Percentiles rank a stretch among this genome's conserved stretches.
These are phyloP conservation scores for Drosophila lacteicornis DNA, from an alignment of 1,140 invertebrate species.

Conservation along the genomic window DNA sequence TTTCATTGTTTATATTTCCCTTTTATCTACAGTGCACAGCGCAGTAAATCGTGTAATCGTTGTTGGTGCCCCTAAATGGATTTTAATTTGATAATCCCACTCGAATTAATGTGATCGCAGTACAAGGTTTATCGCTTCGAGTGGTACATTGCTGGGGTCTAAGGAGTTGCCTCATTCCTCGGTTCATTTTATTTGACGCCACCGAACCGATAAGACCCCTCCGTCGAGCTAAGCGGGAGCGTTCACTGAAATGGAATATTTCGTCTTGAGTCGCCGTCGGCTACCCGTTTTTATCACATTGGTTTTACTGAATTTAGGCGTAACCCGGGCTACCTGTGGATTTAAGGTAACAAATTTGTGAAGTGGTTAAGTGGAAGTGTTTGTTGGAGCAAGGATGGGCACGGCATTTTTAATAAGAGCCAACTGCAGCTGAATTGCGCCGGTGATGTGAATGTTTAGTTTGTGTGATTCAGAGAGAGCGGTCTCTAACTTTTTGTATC, in stretches of 20 bases:
- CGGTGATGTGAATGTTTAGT: neutral
- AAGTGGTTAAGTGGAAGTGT: neutral
- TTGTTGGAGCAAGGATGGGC: neutral
- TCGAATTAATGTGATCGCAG: slow-evolving; percentile 25
- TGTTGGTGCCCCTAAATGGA: slow-evolving; percentile 38
- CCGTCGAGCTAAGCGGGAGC: neutral
- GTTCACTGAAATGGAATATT: slow-evolving; percentile 40
- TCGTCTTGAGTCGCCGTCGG: neutral
- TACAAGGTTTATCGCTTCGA: slow-evolving; percentile 43
- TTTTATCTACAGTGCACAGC: slow-evolving; percentile 6
- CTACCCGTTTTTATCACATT: slow-evolving; percentile 21
- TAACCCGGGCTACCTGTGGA: slow-evolving; percentile 47
- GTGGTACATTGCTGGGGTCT: slow-evolving; percentile 38
- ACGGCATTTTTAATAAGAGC: neutral
- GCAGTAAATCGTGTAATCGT: slow-evolving; percentile 23
- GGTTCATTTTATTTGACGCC: slow-evolving; percentile 23
- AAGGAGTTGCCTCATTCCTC: slow-evolving; percentile 22
- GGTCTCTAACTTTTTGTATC: too few relatives aligned
- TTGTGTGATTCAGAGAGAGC: neutral
- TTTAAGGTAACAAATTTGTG: slow-evolving; percentile 50
- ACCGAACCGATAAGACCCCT: slow-evolving; percentile 34
- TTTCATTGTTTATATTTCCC: neutral
- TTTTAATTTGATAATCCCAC: slow-evolving; percentile 55
- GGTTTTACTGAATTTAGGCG: slow-evolving; percentile 9
- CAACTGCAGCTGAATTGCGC: neutral